Evolutionary conservation across 2,797 vertebrate species (phyloP).

Genomic region (Vespertilio murinus): DNA sequence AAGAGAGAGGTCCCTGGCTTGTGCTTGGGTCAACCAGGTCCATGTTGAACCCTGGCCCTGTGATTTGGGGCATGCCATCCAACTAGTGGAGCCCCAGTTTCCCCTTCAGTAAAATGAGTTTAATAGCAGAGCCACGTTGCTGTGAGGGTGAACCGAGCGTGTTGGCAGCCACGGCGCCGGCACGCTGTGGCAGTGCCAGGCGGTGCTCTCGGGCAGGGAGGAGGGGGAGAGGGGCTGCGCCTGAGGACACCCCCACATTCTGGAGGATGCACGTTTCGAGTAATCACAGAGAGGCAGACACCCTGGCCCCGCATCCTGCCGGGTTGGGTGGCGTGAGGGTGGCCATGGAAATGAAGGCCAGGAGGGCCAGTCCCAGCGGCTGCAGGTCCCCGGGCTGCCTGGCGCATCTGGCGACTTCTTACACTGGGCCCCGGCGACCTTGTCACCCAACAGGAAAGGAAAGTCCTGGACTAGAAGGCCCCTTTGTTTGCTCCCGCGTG

Average conservation of each 20-base stretch:
- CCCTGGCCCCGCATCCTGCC: rapidly evolving
- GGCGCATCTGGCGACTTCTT: conserved; percentile 20
- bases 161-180: rapidly evolving
- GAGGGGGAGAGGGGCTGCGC: background rate
- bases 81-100: background rate
- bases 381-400: background rate
- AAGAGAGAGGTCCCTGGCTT: background rate
- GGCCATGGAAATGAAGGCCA: background rate
- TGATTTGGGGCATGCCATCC: background rate
- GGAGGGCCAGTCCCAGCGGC: background rate
- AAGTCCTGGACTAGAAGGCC: conserved; percentile 19
- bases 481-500: conserved; percentile 45
- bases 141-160: rapidly evolving
- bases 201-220: background rate
- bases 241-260: rapidly evolving
- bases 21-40: background rate
- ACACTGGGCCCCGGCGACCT: background rate
- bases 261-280: background rate
- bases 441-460: conserved; percentile 35
- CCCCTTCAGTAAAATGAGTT: background rate
- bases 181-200: background rate
- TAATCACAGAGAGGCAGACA: background rate
- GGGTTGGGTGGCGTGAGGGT: rapidly evolving
- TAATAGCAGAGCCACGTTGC: background rate
- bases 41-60: background rate